Evolutionary conservation across 2,797 vertebrate species (phyloP).

Genomic region (Scarus forsteni): DNA sequence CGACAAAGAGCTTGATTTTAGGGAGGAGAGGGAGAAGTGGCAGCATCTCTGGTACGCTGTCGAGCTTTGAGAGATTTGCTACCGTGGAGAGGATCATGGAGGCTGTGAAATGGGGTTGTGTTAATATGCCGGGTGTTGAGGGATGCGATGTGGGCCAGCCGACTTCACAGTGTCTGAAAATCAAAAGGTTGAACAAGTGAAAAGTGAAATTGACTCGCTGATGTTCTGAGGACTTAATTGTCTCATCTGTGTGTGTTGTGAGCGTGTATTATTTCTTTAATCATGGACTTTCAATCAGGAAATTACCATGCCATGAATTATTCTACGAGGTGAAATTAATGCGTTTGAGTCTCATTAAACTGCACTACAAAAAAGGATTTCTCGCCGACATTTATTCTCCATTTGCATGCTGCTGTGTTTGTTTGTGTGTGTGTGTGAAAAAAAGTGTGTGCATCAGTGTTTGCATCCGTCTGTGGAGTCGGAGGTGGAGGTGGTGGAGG

Average conservation of each 20-base stretch:
- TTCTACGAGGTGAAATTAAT: slow-evolving; percentile 38
- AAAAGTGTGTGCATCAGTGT: slow-evolving; percentile 9
- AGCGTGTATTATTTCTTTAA: slow-evolving; percentile 35
- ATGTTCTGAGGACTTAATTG: slow-evolving; percentile 53
- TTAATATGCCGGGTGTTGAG: slow-evolving; percentile 72
- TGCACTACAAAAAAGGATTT: slow-evolving; percentile 21
- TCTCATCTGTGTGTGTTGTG: slow-evolving; percentile 12
- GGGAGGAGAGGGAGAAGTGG: slow-evolving; percentile 46
- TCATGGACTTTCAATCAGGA: slow-evolving; percentile 46
- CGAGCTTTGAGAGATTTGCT: slow-evolving; percentile 79
- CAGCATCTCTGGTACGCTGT: slow-evolving; percentile 60
- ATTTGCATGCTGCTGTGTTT: slow-evolving; percentile 12
- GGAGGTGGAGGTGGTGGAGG: slow-evolving; percentile 68
- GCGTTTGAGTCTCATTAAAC: slow-evolving; percentile 39
- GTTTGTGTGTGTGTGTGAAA: slow-evolving; percentile 24
- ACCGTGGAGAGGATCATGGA: slow-evolving; percentile 73
- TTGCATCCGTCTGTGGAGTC: neutral
- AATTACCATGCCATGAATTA: slow-evolving; percentile 54
- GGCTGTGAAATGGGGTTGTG: slow-evolving; percentile 74
- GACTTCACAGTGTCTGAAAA: slow-evolving; percentile 58
- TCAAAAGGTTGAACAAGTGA: slow-evolving; percentile 61
- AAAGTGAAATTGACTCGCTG: slow-evolving; percentile 49
- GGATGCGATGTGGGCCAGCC: slow-evolving; percentile 59
- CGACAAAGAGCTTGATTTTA: slow-evolving; percentile 45
- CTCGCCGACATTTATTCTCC: slow-evolving; percentile 15